Conservation (phyloP, 2,888 invertebrate genomes). For the Mystacides longicornis region DNA sequence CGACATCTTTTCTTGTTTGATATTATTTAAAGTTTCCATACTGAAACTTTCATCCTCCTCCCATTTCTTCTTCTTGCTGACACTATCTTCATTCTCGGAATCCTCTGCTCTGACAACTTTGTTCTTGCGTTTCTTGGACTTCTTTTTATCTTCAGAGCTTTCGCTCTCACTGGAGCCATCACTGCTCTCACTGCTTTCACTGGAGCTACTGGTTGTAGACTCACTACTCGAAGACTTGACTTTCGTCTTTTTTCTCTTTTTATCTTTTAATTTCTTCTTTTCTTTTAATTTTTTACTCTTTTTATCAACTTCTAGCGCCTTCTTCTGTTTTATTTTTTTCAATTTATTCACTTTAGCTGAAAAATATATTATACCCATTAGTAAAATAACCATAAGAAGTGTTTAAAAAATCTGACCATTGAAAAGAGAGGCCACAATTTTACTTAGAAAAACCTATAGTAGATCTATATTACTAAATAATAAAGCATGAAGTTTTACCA, state of each 20-base stretch:
- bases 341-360: conserved; percentile 3
- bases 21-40: conserved; percentile 29
- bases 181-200: not conserved
- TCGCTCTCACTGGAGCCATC: conserved; percentile 30
- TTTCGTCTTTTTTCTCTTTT: conserved; percentile 31
- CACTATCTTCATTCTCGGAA: not conserved
- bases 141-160: conserved; percentile 29
- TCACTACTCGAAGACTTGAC: conserved; percentile 34
- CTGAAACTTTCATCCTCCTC: conserved; percentile 28
- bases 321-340: conserved; percentile 1
- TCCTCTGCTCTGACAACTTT: conserved; percentile 27
- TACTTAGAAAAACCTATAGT: too few species aligned
- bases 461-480: too few species aligned
- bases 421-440: too few species aligned
- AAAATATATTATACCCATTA: too few species aligned
- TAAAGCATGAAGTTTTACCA: too few species aligned
- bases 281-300: conserved; percentile 32
- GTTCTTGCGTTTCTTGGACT: conserved; percentile 27
- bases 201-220: conserved; percentile 26
- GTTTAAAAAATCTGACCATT: too few species aligned
- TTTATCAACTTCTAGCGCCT: not conserved
- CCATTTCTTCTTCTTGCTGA: conserved; percentile 5
- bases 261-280: too few species aligned
- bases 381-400: too few species aligned
- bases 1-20: conserved; percentile 41